Evolutionary conservation across 2,888 invertebrate species (phyloP), one percentile per base, ranked within the genome.

Genomic region (Deilephila porcellus): DNA sequence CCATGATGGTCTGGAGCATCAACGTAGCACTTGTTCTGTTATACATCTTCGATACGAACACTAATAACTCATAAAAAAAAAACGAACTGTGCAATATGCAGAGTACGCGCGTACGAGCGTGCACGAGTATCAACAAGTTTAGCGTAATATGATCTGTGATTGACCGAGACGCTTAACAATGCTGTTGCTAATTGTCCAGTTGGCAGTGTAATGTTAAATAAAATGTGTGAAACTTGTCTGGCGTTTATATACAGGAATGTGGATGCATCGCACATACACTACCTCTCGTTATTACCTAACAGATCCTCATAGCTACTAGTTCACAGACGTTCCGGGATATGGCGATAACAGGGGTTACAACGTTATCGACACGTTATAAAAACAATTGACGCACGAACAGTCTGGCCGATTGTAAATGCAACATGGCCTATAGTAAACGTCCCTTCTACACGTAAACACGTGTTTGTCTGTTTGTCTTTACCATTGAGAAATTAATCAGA

Each of bases 251-350:
- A 92, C 82, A 83, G 77, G 77, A 76, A 80, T n/a, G 82, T 81
- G 83, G 83, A 88, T 91, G 90, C 89, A 91, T 80, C 82, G 78
- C 59, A 81, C 83, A 84, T 82, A 83, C 83, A 83, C 84, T 78
- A 79, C 72, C 79, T 77, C 77, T 76, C 77, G 77, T 78, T 79
- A 83, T 89, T 88, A 88, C 86, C 86, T 88, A 90, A 89, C 88
- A 88, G 86, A 86, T 89, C 86, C 89, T 87, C 83, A 82, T 83
- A 80, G 85, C 82, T 83, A 78, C 78, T 84, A 86, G 88, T 87
- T 88, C 86, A 90, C 91, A 94, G 93, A 93, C 94, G 93, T 92
- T 93, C 94, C 93, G 93, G 94, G 92, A 93, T 92, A 88, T 85
- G 82, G 77, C 78, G 94, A 93, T 94, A 94, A 91, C 86, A 91